These are phyloP conservation scores for Gnatocerus cornutus DNA, from an alignment of 2,888 invertebrate genomes.

Conservation along the genomic window DNA sequence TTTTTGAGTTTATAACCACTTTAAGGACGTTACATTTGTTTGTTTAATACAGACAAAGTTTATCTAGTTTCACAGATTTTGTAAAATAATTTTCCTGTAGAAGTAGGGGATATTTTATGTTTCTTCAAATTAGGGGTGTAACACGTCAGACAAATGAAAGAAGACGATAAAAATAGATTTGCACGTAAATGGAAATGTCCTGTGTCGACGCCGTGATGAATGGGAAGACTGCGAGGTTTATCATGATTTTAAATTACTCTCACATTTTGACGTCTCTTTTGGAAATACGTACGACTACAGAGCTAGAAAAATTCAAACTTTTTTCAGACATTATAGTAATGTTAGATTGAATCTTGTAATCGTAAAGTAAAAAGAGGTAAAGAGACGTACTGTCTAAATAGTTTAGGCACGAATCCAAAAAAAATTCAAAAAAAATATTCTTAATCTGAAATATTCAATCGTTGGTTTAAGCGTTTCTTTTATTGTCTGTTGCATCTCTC, in stretches of 20 bases:
- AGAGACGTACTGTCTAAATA: too few relatives aligned
- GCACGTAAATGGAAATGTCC: slow-evolving; percentile 10
- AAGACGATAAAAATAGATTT: slow-evolving; percentile 16
- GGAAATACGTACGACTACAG: too few relatives aligned
- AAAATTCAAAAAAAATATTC: too few relatives aligned
- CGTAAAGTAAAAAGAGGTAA: too few relatives aligned
- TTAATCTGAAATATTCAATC: too few relatives aligned
- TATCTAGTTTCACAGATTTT: not conserved
- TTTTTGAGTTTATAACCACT: slow-evolving; percentile 26
- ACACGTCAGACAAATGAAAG: slow-evolving; percentile 1
- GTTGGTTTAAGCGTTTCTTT: too few relatives aligned
- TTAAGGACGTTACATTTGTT: slow-evolving; percentile 1
- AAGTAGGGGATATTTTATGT: not conserved
- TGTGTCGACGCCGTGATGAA: slow-evolving; percentile 10
- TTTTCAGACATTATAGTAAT: too few relatives aligned
- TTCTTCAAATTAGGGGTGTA: not conserved
- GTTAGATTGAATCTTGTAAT: too few relatives aligned
- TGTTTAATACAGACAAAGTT: slow-evolving; percentile 1
- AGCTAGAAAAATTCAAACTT: too few relatives aligned
- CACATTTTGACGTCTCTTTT: not conserved
- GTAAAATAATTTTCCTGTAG: too few relatives aligned
- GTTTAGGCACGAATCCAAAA: too few relatives aligned
- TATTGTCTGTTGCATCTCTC: too few relatives aligned
- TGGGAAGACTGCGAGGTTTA: not conserved
- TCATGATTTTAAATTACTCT: not conserved